A percentile compares a stretch with the other conserved stretches of the same genome.
These are phyloP conservation scores for Callinectes sapidus DNA, from an alignment of 2,888 invertebrate genomes.

Conservation along the genomic window DNA sequence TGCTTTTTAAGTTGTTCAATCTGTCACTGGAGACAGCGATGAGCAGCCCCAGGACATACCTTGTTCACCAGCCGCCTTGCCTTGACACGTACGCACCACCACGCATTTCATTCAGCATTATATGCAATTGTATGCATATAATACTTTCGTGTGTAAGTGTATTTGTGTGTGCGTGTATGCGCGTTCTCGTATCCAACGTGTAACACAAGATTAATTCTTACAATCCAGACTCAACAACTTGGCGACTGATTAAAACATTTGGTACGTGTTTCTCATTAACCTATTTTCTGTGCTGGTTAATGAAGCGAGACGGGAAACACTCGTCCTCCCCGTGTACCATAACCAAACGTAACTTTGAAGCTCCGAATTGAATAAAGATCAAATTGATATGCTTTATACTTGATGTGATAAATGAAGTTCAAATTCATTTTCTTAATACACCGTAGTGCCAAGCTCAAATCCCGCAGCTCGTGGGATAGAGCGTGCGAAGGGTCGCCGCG, in stretches of 20 bases:
- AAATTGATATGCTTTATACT: too few species aligned
- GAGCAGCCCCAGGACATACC: neutral
- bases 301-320: neutral
- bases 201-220: neutral
- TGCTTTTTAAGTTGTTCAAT: neutral
- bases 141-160: too few species aligned
- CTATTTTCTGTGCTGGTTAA: neutral
- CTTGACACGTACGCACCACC: neutral
- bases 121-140: neutral
- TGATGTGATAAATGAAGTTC: too few species aligned
- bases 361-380: too few species aligned
- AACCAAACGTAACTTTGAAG: neutral
- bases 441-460: neutral
- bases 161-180: neutral
- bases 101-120: neutral
- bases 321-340: neutral
- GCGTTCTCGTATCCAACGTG: neutral
- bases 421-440: too few species aligned
- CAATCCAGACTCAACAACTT: neutral
- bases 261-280: slow-evolving; percentile 15
- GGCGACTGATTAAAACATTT: neutral
- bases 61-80: neutral
- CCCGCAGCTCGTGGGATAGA: neutral
- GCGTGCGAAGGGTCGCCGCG: neutral
- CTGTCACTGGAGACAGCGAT: neutral